These are phyloP conservation scores for Sebastes vulpes DNA, from an alignment of 2,797 vertebrate genomes.

Conservation along the genomic window DNA sequence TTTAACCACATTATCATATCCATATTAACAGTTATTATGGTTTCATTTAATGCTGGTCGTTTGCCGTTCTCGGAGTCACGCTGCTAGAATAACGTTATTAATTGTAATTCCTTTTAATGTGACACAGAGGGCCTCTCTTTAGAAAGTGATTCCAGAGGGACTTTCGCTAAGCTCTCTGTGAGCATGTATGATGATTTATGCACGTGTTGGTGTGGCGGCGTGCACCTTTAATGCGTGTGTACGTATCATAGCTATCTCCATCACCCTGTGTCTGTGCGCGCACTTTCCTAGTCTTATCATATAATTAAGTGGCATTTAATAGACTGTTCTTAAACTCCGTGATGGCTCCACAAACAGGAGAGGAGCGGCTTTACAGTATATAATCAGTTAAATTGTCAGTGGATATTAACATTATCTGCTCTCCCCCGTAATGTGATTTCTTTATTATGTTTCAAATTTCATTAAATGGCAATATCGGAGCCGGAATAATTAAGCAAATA, in stretches of 20 bases:
- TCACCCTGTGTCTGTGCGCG: conserved; percentile 9
- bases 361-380: conserved; percentile 68
- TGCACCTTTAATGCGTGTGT: not conserved
- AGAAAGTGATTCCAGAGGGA: conserved; percentile 61
- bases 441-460: conserved; percentile 83
- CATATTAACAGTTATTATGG: conserved; percentile 41
- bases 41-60: conserved; percentile 42
- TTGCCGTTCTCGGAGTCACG: conserved; percentile 28
- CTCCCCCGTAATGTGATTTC: conserved; percentile 71
- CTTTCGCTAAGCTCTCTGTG: conserved; percentile 45
- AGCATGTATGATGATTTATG: conserved; percentile 50
- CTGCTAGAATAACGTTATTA: conserved; percentile 66
- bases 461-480: conserved; percentile 81
- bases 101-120: conserved; percentile 72
- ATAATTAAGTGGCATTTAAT: conserved; percentile 85
- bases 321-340: conserved; percentile 72
- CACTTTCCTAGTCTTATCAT: conserved; percentile 66
- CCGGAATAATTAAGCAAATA: conserved; percentile 84
- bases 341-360: conserved; percentile 57
- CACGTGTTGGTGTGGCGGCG: conserved; percentile 11
- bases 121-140: conserved; percentile 58
- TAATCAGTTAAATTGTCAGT: conserved; percentile 79
- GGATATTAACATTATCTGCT: conserved; percentile 75
- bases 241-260: conserved; percentile 23
- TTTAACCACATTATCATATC: conserved; percentile 36